These are phyloP conservation scores for Axinella damicornis DNA, from an alignment of 37 sponge, comb jelly and placozoan species.

Conservation along the genomic window DNA sequence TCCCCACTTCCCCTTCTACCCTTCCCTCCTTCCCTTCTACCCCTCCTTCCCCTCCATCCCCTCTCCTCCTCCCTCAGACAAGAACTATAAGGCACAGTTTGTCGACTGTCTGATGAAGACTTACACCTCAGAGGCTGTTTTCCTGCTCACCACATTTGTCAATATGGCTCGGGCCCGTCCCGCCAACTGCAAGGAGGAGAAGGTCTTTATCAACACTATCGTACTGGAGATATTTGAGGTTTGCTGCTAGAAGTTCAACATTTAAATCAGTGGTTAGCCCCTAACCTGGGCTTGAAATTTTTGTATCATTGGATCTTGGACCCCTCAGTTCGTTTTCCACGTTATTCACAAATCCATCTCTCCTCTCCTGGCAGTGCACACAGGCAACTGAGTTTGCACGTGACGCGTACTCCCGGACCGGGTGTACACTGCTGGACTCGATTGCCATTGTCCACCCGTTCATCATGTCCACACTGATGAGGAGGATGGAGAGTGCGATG, in stretches of 20 bases:
- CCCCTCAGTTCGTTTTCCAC: too few relatives aligned
- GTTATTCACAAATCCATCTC: too few relatives aligned
- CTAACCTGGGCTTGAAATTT: too few relatives aligned
- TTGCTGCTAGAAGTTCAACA: not conserved
- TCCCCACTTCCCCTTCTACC: too few relatives aligned
- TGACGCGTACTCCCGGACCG: slow-evolving; percentile 81
- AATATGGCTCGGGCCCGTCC: slow-evolving; percentile 88
- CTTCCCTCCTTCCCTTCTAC: too few relatives aligned
- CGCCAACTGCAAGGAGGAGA: slow-evolving; percentile 58
- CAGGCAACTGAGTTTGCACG: slow-evolving; percentile 78
- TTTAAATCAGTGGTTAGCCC: not conserved
- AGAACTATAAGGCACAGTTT: slow-evolving; percentile 68
- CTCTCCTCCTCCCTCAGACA: slow-evolving; percentile 30
- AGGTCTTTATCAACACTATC: slow-evolving; percentile 76
- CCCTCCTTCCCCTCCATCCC: not conserved
- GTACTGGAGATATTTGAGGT: slow-evolving; percentile 86
- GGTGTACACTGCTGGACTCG: slow-evolving; percentile 66
- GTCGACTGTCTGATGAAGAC: slow-evolving; percentile 85
- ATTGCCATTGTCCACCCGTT: slow-evolving; percentile 84
- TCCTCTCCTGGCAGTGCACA: too few relatives aligned
- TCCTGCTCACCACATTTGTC: slow-evolving; percentile 90
- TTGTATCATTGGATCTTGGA: too few relatives aligned
- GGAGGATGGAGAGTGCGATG: slow-evolving; percentile 34
- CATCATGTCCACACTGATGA: slow-evolving; percentile 65
- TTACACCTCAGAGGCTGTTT: slow-evolving; percentile 84